phyloP scores from a whole-genome alignment of 2,888 invertebrate genomes.

The Caenorhabditis drosophilae region DNA sequence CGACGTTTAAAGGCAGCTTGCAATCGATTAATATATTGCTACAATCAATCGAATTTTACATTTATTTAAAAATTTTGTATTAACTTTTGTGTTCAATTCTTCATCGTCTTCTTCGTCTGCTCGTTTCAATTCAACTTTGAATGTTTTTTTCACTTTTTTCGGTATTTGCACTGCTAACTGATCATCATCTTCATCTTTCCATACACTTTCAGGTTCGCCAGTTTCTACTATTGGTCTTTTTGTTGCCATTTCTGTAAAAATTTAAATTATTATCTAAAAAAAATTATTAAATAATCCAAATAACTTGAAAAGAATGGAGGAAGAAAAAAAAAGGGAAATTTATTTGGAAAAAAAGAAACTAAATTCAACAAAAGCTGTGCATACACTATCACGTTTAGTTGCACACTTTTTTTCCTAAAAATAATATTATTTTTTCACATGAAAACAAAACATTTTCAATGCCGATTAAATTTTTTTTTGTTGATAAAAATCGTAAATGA shows the following conservation, averaged over 20 bases:
- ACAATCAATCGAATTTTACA: slow-evolving; percentile 4
- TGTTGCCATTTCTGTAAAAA: slow-evolving; percentile 10
- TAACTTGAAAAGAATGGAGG: neutral
- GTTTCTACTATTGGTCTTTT: slow-evolving; percentile 12
- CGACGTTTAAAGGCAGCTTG: slow-evolving; percentile 39
- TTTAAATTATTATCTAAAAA: neutral
- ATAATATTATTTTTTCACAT: neutral
- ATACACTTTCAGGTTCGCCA: slow-evolving; percentile 28
- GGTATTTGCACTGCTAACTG: slow-evolving; percentile 26
- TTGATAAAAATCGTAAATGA: too few species aligned
- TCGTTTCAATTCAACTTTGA: slow-evolving; percentile 29
- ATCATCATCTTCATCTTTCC: slow-evolving; percentile 46
- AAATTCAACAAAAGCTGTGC: slow-evolving; percentile 4
- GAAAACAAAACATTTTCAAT: too few species aligned
- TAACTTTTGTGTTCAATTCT: neutral
- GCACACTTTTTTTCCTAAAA: slow-evolving; percentile 5
- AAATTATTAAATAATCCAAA: neutral
- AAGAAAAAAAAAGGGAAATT: neutral
- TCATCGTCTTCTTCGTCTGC: slow-evolving; percentile 31
- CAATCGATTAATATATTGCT: slow-evolving; percentile 40
- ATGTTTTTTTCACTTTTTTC: slow-evolving; percentile 33
- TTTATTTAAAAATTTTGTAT: slow-evolving; percentile 1
- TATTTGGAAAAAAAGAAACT: slow-evolving; percentile 4
- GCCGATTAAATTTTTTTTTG: neutral
- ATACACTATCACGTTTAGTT: slow-evolving; percentile 18